These are phyloP conservation scores for Lynx canadensis DNA, from an alignment of 2,113 vertebrate genomes.

Conservation along the genomic window DNA sequence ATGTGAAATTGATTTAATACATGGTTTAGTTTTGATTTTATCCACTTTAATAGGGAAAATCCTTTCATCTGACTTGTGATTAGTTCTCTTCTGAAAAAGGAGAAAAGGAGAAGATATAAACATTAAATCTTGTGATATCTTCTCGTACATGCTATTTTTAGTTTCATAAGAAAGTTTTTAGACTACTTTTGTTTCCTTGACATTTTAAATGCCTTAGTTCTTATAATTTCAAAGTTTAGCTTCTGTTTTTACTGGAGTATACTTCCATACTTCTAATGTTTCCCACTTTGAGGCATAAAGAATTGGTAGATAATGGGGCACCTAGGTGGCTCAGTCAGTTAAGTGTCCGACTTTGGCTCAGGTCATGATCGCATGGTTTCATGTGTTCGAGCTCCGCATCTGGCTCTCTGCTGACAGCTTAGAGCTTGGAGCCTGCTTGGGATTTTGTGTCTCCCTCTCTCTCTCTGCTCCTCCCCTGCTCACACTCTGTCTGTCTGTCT, in stretches of 20 bases:
- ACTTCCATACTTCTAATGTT: not conserved
- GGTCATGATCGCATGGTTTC: too few relatives aligned
- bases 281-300: not conserved
- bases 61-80: constrained; percentile 14
- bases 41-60: not conserved
- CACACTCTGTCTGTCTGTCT: too few relatives aligned
- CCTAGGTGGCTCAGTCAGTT: too few relatives aligned
- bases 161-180: constrained; percentile 35
- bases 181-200: not conserved
- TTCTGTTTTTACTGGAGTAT: not conserved
- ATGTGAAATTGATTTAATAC: not conserved
- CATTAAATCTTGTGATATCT: not conserved
- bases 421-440: too few relatives aligned
- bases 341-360: too few relatives aligned
- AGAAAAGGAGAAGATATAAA: not conserved
- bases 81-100: not conserved
- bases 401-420: too few relatives aligned
- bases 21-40: constrained; percentile 32
- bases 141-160: not conserved
- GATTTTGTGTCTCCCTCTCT: too few relatives aligned
- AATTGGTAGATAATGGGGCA: not conserved
- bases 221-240: constrained; percentile 23
- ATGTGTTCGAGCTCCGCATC: too few relatives aligned
- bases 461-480: too few relatives aligned
- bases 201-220: not conserved